Evolutionary conservation across 2,888 invertebrate species (phyloP), one percentile per base, ranked within the genome.

Genomic region (Netelia melanura): DNA sequence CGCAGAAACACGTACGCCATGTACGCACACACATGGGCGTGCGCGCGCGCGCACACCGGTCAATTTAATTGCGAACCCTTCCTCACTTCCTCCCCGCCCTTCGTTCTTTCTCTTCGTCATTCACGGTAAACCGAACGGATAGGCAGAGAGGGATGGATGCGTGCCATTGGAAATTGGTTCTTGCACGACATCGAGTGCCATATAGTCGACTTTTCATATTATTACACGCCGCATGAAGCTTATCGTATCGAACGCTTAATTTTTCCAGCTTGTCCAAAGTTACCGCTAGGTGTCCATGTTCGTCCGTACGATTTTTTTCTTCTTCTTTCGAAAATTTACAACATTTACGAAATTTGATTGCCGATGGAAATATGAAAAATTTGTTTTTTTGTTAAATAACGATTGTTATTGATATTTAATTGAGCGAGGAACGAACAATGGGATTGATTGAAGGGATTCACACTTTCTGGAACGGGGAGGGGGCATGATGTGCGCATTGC

Each of bases 401-500:
- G 48, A 48, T 14, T 1, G 8, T 14, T 48, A 48, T 14, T 48
- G 14, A 48, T 3, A 48, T 14, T 14, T 21, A 48, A 48, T 44
- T 44, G 10, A 23, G 10, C 2, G 10, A 10, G 0, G 17, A 56
- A 6, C 1, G 11, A 17, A 38, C 23, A 56, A 54, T 58, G 58
- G 58, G 58, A 21, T 17, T n/a, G 21, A 21, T 58, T 58, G 14
- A 48, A 14, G n/a, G 10, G 58, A 58, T 21, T 58, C 58, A 21
- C 21, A 58, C 21, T 3, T 58, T 9, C 58, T 21, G 9, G 10
- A 9, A 17, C 23, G 5, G 9, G 23, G 48, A 6, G 48, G 48
- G 48, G 48, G 48, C 11, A 14, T 14, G 70, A 70, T 81, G 68
- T 84, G 81, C 87, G 87, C 87, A 87, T 84, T 87, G 87, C 87